phyloP scores from a whole-genome alignment of 2,888 invertebrate genomes.

The Cancer borealis region DNA sequence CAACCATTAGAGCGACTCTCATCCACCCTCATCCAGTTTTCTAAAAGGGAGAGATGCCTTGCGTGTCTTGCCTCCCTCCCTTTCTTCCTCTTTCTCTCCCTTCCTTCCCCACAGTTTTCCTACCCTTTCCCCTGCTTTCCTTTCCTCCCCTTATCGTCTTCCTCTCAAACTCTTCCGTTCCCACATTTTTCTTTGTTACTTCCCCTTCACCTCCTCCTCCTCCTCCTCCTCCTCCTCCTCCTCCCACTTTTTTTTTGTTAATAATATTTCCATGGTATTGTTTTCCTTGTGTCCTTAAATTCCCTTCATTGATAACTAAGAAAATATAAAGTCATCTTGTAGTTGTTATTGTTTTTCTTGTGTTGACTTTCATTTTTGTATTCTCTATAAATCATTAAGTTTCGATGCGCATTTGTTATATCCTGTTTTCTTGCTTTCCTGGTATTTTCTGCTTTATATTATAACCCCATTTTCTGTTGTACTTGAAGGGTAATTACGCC shows the following conservation, averaged over 20 bases:
- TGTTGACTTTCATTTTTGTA: not conserved
- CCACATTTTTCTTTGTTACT: slow-evolving; percentile 14
- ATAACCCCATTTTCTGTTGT: not conserved
- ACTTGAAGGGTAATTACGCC: not conserved
- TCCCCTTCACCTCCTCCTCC: not conserved
- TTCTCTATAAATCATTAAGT: not conserved
- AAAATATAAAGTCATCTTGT: not conserved
- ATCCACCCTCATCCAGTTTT: not conserved
- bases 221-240: not conserved
- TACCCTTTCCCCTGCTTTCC: not conserved
- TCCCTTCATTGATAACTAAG: not conserved
- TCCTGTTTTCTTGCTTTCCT: not conserved
- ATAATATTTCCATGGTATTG: not conserved
- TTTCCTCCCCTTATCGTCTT: not conserved
- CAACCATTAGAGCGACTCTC: not conserved
- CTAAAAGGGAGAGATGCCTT: not conserved
- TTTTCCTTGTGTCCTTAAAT: not conserved
- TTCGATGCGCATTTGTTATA: not conserved
- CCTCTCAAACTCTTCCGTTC: slow-evolving; percentile 24
- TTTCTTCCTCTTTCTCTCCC: not conserved
- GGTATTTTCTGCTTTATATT: not conserved
- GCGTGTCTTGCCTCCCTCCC: not conserved
- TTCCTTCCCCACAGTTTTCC: not conserved
- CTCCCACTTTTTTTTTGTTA: not conserved
- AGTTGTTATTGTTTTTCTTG: not conserved